Conservation (phyloP, 2,113 vertebrate species). For the Cyphomyrus discorhynchus region DNA sequence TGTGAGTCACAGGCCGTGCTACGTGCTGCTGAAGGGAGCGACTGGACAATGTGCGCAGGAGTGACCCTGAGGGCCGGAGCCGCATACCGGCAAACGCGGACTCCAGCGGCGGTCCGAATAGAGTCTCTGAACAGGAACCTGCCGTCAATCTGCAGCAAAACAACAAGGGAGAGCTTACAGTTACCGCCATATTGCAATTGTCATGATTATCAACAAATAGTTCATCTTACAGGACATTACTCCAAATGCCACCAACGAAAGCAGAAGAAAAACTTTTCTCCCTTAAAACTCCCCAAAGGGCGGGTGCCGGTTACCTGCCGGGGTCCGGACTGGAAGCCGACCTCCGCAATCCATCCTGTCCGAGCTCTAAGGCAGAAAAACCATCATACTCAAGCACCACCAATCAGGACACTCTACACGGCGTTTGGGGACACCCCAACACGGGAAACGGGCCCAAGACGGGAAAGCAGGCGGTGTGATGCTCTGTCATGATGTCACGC, state of each 20-base stretch:
- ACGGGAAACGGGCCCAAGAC: background rate
- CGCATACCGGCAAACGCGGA: constrained; percentile 67
- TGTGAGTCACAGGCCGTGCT: background rate
- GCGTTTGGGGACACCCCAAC: background rate
- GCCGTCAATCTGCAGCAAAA: constrained; percentile 49
- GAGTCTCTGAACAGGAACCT: constrained; percentile 53
- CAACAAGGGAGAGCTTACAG: background rate
- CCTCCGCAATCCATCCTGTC: constrained; percentile 52
- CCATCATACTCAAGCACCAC: background rate
- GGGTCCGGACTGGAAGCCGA: constrained; percentile 62
- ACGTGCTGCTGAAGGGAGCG: background rate
- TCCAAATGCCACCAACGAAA: background rate
- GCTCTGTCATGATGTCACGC: background rate
- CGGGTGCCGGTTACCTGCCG: constrained; percentile 51
- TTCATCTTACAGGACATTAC: background rate
- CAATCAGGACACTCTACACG: background rate
- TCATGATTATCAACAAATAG: background rate
- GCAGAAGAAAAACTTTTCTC: background rate
- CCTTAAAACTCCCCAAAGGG: background rate
- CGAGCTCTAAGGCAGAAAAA: constrained; percentile 45
- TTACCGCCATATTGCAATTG: background rate
- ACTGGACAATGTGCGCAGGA: background rate
- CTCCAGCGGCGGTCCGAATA: constrained; percentile 83
- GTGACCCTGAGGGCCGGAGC: constrained; percentile 31
- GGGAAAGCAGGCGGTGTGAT: background rate